Conservation (phyloP, 92 coral and sea anemone species). For the Zoanthus sociatus region DNA sequence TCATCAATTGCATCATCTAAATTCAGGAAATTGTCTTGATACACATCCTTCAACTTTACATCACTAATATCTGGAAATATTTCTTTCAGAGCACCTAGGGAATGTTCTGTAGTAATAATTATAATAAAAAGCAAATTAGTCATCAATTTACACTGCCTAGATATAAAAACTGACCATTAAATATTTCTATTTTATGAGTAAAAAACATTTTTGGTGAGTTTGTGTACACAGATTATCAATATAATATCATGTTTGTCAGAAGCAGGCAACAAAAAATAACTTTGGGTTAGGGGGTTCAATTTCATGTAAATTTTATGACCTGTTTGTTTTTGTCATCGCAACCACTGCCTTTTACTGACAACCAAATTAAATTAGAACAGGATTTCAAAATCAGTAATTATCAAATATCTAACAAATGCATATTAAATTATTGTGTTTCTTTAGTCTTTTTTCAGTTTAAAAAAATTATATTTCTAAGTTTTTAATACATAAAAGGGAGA, state of each 20-base stretch:
- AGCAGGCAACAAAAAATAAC: background rate
- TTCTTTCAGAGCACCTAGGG: conserved; percentile 40
- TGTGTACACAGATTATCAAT: background rate
- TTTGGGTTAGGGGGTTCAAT: background rate
- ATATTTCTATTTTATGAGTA: background rate
- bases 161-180: background rate
- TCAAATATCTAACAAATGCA: background rate
- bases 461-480: background rate
- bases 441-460: no score
- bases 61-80: conserved; percentile 34
- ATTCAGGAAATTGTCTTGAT: conserved; percentile 41
- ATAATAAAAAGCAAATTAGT: conserved; percentile 6
- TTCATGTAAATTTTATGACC: background rate
- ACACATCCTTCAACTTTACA: conserved; percentile 37
- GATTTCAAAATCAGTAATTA: background rate
- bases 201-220: background rate
- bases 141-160: conserved; percentile 4
- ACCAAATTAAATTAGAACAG: background rate
- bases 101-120: conserved; percentile 31
- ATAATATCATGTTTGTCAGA: background rate
- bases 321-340: background rate
- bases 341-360: background rate
- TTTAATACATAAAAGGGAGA: background rate
- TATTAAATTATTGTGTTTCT: background rate
- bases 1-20: conserved; percentile 30